Evolutionary conservation across 1,140 invertebrate genomes (phyloP).

Genomic region (Mamestra configurata): DNA sequence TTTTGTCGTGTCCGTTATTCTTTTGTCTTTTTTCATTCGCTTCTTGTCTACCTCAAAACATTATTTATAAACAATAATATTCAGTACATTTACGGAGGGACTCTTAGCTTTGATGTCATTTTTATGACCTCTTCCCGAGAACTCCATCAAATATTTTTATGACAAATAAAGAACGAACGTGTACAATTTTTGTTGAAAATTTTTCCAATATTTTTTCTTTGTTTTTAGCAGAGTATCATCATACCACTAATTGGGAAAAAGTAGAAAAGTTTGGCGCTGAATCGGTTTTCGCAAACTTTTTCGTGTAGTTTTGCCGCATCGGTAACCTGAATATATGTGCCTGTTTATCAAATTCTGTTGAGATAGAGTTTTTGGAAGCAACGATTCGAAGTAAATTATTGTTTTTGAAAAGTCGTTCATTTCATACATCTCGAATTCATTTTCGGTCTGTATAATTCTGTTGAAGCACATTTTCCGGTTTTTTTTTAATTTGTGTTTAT

Average conservation of each 20-base stretch:
- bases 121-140: conserved; percentile 15
- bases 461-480: no score
- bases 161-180: conserved; percentile 29
- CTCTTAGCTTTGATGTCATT: conserved; percentile 32
- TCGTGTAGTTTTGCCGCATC: not conserved
- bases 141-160: conserved; percentile 44
- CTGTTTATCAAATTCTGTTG: not conserved
- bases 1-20: not conserved
- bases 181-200: conserved; percentile 1
- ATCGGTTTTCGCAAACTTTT: conserved; percentile 1
- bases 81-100: conserved; percentile 28
- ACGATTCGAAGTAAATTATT: no score
- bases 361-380: not conserved
- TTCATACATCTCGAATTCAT: no score
- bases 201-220: conserved; percentile 14
- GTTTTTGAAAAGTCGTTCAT: no score
- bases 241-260: conserved; percentile 13
- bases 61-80: conserved; percentile 40
- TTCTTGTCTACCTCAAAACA: not conserved
- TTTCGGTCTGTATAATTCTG: no score
- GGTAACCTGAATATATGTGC: not conserved
- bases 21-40: not conserved
- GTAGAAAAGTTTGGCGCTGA: not conserved
- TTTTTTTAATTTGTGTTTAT: no score
- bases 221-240: not conserved